Percentiles rank a stretch among this genome's conserved stretches.
phyloP scores from a whole-genome alignment of 1,140 invertebrate species.

The Anagrus nilaparvatae region DNA sequence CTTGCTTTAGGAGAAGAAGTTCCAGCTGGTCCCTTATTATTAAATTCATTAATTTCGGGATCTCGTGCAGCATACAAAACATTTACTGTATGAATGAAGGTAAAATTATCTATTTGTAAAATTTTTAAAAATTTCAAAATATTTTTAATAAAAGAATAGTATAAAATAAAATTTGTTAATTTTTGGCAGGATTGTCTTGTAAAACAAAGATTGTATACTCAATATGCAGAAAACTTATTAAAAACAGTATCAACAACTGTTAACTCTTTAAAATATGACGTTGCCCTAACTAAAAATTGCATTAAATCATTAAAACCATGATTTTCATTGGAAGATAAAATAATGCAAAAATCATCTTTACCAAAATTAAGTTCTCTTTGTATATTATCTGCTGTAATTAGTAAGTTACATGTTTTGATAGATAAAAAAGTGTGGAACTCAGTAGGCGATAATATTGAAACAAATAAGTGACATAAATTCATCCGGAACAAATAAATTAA shows the following conservation, averaged over 20 bases:
- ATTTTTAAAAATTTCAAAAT: too few relatives aligned
- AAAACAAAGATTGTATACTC: slow-evolving; percentile 77
- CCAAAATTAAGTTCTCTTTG: slow-evolving; percentile 55
- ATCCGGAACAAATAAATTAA: slow-evolving; percentile 29
- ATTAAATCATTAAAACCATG: slow-evolving; percentile 52
- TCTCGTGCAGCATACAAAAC: slow-evolving; percentile 54
- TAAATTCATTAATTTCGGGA: slow-evolving; percentile 65
- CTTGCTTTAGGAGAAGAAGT: slow-evolving; percentile 53
- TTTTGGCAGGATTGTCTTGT: slow-evolving; percentile 75
- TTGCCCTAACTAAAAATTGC: slow-evolving; percentile 57
- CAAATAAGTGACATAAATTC: slow-evolving; percentile 17
- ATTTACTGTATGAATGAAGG: slow-evolving; percentile 55
- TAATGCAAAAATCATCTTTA: slow-evolving; percentile 43
- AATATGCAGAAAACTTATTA: slow-evolving; percentile 66
- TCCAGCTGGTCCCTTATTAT: slow-evolving; percentile 44
- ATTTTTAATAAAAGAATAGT: too few relatives aligned
- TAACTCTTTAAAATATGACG: slow-evolving; percentile 55
- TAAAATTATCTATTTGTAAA: slow-evolving; percentile 18
- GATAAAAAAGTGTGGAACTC: slow-evolving; percentile 41
- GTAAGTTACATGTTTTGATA: slow-evolving; percentile 56
- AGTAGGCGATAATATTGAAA: slow-evolving; percentile 30
- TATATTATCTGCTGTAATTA: slow-evolving; percentile 55
- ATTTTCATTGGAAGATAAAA: slow-evolving; percentile 30
- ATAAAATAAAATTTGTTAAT: too few relatives aligned
- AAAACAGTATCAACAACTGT: slow-evolving; percentile 56